Percentiles rank a stretch among this genome's conserved stretches.
Evolutionary conservation across 2,113 vertebrate genomes (phyloP).

Genomic region (Podocnemis expansa): DNA sequence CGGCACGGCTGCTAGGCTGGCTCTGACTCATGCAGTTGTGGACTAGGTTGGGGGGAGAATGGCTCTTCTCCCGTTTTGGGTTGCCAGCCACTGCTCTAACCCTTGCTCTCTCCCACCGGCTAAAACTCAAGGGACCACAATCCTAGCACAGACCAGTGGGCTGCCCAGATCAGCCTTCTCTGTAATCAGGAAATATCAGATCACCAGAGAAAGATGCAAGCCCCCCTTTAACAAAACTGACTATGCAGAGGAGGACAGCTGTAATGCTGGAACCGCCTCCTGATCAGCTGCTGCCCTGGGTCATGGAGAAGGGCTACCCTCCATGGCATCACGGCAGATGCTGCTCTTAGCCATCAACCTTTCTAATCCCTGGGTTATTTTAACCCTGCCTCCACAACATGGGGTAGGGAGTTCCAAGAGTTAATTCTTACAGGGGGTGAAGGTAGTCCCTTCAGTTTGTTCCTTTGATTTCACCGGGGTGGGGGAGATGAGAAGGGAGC

Average conservation of each 20-base stretch:
- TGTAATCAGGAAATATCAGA: not conserved
- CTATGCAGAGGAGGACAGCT: not conserved
- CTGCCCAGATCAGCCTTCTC: too few species aligned
- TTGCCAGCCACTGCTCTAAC: too few species aligned
- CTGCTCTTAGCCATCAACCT: not conserved
- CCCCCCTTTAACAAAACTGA: not conserved
- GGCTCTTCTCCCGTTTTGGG: too few species aligned
- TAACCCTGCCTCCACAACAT: not conserved
- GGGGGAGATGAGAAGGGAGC: too few species aligned
- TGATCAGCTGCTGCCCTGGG: not conserved
- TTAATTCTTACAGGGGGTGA: not conserved
- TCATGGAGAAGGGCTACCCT: too few species aligned
- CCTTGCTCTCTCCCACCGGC: not conserved
- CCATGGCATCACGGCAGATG: not conserved
- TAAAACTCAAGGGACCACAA: not conserved
- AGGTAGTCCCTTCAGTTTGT: not conserved
- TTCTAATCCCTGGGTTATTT: not conserved
- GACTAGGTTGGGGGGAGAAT: too few species aligned
- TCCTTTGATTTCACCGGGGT: too few species aligned
- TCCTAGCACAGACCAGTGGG: too few species aligned
- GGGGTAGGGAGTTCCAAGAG: not conserved
- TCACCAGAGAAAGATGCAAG: fast-evolving
- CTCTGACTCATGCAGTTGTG: too few species aligned
- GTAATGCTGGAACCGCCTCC: not conserved
- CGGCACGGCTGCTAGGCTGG: too few species aligned